Conservation (phyloP, 2,888 invertebrate species). For the Pocota personata region DNA sequence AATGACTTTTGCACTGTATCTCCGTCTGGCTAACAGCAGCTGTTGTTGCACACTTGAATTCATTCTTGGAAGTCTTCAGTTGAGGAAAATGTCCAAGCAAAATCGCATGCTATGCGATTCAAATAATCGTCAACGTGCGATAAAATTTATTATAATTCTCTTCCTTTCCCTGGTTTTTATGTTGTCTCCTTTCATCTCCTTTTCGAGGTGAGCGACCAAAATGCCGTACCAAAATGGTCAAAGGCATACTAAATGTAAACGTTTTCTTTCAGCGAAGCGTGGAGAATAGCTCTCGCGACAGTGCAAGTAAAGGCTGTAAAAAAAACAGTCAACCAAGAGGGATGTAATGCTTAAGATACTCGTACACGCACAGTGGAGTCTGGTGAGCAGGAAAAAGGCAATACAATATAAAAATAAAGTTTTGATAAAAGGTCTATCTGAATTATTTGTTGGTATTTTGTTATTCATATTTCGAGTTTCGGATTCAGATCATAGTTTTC, state of each 20-base stretch:
- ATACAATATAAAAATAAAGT: too few species aligned
- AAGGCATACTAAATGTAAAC: constrained; percentile 19
- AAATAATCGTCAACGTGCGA: constrained; percentile 59
- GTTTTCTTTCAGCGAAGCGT: constrained; percentile 17
- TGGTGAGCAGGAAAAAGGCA: too few species aligned
- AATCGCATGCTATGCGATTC: constrained; percentile 18
- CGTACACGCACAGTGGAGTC: constrained; percentile 4
- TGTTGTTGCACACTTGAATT: constrained; percentile 21
- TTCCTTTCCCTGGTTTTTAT: constrained; percentile 1
- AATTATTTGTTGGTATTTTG: too few species aligned
- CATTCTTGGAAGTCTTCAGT: constrained; percentile 33
- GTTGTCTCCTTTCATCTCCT: background rate
- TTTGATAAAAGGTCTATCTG: too few species aligned
- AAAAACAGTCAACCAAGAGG: background rate
- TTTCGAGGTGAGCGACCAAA: background rate
- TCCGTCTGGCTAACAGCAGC: background rate
- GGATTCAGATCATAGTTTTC: too few species aligned
- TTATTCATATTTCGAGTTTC: too few species aligned
- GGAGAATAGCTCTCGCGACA: background rate
- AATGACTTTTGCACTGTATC: constrained; percentile 10
- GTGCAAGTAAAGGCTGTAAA: background rate
- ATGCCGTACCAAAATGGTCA: background rate
- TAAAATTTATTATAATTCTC: constrained; percentile 55
- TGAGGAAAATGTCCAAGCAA: constrained; percentile 2
- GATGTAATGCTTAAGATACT: background rate